These are phyloP conservation scores for Ichneumon xanthorius DNA, from an alignment of 2,888 invertebrate genomes.

Conservation along the genomic window DNA sequence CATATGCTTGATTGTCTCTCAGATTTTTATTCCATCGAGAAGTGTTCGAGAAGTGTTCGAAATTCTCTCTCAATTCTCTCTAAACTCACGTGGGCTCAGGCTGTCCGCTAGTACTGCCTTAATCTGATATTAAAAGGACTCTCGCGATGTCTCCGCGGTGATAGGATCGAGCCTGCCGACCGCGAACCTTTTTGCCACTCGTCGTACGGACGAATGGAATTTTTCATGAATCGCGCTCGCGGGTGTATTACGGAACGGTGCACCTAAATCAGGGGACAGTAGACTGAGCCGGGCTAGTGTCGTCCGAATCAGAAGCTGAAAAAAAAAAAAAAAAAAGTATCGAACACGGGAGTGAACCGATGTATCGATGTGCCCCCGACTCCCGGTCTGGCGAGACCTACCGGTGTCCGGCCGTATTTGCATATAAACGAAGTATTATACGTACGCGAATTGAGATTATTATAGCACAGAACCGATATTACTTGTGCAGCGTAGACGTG, in stretches of 20 bases:
- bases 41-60: no score
- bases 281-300: background rate
- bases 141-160: background rate
- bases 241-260: background rate
- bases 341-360: background rate
- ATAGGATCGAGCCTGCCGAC: background rate
- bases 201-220: background rate
- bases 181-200: background rate
- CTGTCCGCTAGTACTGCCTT: no score
- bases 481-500: background rate
- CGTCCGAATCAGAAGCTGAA: background rate
- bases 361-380: conserved; percentile 24
- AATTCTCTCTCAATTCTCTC: no score
- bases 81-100: no score
- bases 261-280: background rate
- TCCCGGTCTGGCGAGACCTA: conserved; percentile 44
- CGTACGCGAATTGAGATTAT: conserved; percentile 47
- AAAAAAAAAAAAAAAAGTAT: background rate
- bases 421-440: conserved; percentile 80
- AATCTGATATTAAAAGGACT: background rate
- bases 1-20: no score
- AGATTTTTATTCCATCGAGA: no score
- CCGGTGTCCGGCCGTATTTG: conserved; percentile 74
- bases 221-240: conserved; percentile 8
- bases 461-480: conserved; percentile 27